Evolutionary conservation across 2,888 invertebrate genomes (phyloP), one percentile per base, ranked within the genome.

Genomic region (Xestia ashworthii): DNA sequence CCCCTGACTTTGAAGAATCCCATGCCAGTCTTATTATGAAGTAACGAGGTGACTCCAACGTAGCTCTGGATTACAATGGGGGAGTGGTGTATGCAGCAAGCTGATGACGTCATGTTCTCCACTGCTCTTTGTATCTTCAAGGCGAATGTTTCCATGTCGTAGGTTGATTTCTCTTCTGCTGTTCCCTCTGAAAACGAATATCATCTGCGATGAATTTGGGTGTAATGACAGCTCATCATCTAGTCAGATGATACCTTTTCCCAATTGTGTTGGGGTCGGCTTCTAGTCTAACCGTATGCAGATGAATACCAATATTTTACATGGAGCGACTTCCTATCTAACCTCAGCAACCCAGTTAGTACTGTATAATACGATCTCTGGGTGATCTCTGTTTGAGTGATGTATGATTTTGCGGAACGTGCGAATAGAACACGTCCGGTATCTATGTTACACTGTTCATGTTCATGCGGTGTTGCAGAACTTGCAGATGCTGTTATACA

Each of bases 1-100:
- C 98, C 98, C 87, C 99, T 97, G 81, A 98, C 98, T 96, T 98
- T 98, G 95, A 98, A 98, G 95, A 98, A 99, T 4, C 99, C 99
- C 92, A 99, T 97, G 85, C 98, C 97, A 87, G 98, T 98, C 90
- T 98, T 98, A 94, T 99, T 99, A 92, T 98, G 98, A 11, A 99
- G 97, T 65, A 98, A 93, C 5, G 98, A 98, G 16, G 98, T 97
- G 62, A 99, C 94, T 9, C 98, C 98, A 22, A 98, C 97, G 91
- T 99, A 99, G 92, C 98, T 98, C 91, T 98, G 98, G 85, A 99
- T 97, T 19, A 98, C 95, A 75, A 99, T 98, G 6, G 98, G 97
- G 16, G 97, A 97, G 90, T 98, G 97, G 88, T 97, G 97, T 73
- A 98, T 96, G 86, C 96, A 97, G 90, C 97, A 97, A 4, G 95